phyloP scores from a whole-genome alignment of 2,888 invertebrate species.

The Synergus umbraculus region DNA sequence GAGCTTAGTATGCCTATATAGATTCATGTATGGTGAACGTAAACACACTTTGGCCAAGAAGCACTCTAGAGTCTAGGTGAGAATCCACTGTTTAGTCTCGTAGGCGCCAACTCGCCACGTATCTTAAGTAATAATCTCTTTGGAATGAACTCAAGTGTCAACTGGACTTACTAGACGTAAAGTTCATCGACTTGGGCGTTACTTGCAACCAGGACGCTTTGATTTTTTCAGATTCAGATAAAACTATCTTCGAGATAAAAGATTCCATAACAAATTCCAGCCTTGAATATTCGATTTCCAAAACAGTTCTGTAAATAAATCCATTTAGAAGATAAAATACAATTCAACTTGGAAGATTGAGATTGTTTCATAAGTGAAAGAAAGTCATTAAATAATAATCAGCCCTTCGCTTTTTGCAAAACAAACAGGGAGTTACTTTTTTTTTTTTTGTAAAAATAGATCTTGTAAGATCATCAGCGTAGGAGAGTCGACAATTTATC shows the following conservation, averaged over 20 bases:
- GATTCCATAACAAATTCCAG: slow-evolving; percentile 21
- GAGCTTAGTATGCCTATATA: neutral
- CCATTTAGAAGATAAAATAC: neutral
- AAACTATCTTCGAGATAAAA: slow-evolving; percentile 13
- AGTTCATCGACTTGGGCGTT: slow-evolving; percentile 30
- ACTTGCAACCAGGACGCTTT: slow-evolving; percentile 13
- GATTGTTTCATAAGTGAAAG: neutral
- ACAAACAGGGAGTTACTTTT: neutral
- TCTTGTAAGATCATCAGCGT: slow-evolving; percentile 4
- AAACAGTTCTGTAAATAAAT: neutral
- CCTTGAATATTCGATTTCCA: neutral
- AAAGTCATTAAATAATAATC: neutral
- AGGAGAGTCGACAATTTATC: slow-evolving; percentile 34
- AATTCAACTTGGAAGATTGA: neutral
- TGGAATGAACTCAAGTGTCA: slow-evolving; percentile 31
- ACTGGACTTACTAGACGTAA: slow-evolving; percentile 15
- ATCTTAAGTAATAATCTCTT: slow-evolving; percentile 39
- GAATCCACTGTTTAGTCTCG: slow-evolving; percentile 38
- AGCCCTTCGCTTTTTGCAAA: neutral
- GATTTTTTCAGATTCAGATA: slow-evolving; percentile 22
- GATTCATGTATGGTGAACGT: neutral
- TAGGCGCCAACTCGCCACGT: slow-evolving; percentile 27
- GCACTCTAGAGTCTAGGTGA: slow-evolving; percentile 17
- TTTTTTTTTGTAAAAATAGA: neutral
- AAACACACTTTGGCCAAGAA: slow-evolving; percentile 14